Conservation (phyloP, 2,797 vertebrate genomes). For the Tauraco hartlaubi region DNA sequence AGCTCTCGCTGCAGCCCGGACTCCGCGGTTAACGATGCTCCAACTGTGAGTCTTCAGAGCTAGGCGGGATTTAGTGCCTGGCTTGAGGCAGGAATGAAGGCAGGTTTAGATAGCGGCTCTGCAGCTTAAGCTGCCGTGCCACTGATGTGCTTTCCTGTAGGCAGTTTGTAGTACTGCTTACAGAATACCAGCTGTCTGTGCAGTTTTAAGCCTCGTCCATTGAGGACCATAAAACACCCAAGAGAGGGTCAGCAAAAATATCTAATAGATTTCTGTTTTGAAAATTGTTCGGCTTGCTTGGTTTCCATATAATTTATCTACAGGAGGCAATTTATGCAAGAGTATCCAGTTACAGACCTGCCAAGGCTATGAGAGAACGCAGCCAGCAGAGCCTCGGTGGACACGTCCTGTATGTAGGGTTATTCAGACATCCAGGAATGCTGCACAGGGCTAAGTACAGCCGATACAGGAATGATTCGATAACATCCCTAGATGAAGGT, state of each 20-base stretch:
- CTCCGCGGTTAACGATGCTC: not conserved
- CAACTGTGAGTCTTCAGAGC: not conserved
- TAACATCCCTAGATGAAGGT: conserved; percentile 87
- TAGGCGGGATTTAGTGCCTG: not conserved
- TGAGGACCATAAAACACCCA: conserved; percentile 10
- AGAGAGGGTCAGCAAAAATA: not conserved
- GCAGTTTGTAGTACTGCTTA: not conserved
- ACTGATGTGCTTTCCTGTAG: not conserved
- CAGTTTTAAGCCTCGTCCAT: not conserved
- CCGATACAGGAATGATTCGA: conserved; percentile 90
- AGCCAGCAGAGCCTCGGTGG: conserved; percentile 75
- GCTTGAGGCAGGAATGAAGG: not conserved
- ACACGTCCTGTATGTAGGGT: conserved; percentile 78
- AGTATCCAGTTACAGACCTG: conserved; percentile 47
- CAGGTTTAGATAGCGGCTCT: not conserved
- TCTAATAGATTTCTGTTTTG: conserved; percentile 20
- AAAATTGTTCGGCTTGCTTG: conserved; percentile 23
- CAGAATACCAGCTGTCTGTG: not conserved
- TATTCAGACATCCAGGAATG: conserved; percentile 86
- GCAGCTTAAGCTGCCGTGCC: not conserved
- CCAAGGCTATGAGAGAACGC: conserved; percentile 89
- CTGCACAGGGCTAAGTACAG: conserved; percentile 94
- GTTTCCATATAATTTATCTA: conserved; percentile 23
- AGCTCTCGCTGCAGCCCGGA: not conserved
- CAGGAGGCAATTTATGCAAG: conserved; percentile 59